These are phyloP conservation scores for Sipha maydis DNA, from an alignment of 2,888 invertebrate species.

Conservation along the genomic window DNA sequence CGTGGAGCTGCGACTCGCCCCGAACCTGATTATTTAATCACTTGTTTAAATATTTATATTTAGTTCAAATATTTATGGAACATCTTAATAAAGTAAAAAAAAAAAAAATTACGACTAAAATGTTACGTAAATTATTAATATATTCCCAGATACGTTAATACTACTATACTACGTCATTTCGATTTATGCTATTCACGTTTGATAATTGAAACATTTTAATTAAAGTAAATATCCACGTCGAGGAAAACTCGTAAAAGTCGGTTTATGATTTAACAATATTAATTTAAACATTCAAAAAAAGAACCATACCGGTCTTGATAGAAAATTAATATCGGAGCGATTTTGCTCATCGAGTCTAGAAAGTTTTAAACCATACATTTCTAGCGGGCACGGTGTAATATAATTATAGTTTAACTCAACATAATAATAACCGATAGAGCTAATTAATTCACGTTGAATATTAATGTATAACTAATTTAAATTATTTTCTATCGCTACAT, in stretches of 20 bases:
- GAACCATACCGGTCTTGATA: background rate
- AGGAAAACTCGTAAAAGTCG: background rate
- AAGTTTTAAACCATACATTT: no score
- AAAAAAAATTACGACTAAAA: constrained; percentile 28
- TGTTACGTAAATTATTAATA: constrained; percentile 24
- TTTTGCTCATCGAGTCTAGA: background rate
- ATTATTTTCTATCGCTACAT: no score
- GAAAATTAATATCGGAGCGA: background rate
- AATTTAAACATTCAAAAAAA: background rate
- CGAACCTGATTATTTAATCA: constrained; percentile 4
- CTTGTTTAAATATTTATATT: constrained; percentile 19
- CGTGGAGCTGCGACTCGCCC: no score
- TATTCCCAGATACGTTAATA: constrained; percentile 17
- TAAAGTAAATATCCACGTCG: constrained; percentile 1
- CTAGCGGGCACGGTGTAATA: no score
- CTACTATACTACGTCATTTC: background rate
- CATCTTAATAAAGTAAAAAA: constrained; percentile 17
- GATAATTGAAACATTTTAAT: constrained; percentile 12
- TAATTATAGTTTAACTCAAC: no score
- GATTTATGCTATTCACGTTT: constrained; percentile 13
- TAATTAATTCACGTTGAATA: no score
- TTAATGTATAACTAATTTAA: no score
- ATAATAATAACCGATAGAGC: no score
- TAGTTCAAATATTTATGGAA: constrained; percentile 16
- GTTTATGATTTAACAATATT: background rate